These are phyloP conservation scores for Odocoileus virginianus DNA, from an alignment of 2,113 vertebrate species.

Conservation along the genomic window DNA sequence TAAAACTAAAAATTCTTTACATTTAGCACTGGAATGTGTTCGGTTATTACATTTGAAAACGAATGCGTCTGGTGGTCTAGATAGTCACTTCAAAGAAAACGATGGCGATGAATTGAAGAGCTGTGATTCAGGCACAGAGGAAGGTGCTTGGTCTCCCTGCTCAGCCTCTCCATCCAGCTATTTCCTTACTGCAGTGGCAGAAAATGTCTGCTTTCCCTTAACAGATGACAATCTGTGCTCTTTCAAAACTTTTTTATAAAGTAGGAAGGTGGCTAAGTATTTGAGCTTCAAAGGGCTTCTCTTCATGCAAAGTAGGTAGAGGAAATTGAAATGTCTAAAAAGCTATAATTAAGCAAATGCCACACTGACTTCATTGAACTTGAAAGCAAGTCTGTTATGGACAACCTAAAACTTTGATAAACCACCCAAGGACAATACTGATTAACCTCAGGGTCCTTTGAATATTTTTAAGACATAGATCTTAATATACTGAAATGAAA, in stretches of 20 bases:
- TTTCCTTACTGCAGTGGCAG: neutral
- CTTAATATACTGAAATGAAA: neutral
- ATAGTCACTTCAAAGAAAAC: conserved; percentile 22
- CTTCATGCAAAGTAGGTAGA: conserved; percentile 8
- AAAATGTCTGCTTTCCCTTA: conserved; percentile 21
- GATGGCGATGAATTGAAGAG: neutral
- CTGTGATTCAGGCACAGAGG: neutral
- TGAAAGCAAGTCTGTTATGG: conserved; percentile 24
- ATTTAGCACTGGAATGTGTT: conserved; percentile 48
- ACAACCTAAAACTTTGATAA: conserved; percentile 11
- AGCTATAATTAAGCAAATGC: conserved; percentile 26
- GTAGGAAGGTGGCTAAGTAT: neutral
- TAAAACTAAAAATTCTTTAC: conserved; percentile 37
- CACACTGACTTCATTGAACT: conserved; percentile 8
- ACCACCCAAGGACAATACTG: neutral
- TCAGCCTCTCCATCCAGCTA: neutral
- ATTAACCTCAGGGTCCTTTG: neutral
- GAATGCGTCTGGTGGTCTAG: conserved; percentile 22
- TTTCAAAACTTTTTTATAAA: conserved; percentile 2
- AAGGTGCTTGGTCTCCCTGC: neutral
- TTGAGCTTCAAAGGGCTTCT: conserved; percentile 39
- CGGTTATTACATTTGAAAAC: conserved; percentile 35
- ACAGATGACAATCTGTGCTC: neutral
- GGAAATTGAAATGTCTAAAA: conserved; percentile 45
- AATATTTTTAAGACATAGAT: conserved; percentile 5